Conservation (phyloP, 2,888 invertebrate genomes). For the Agrotis exclamationis region DNA sequence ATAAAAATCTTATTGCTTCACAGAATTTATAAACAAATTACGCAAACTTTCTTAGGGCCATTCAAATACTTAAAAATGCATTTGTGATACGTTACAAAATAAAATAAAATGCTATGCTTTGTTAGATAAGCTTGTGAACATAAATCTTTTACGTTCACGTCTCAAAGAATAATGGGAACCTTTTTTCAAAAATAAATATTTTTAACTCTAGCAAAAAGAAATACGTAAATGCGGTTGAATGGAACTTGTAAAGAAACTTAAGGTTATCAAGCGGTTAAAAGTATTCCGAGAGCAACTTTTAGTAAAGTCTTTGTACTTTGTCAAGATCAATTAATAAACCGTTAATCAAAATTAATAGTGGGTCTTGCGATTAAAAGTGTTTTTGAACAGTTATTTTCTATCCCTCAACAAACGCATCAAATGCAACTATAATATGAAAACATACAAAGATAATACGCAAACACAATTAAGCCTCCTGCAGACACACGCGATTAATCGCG, state of each 20-base stretch:
- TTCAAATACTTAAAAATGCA: constrained; percentile 54
- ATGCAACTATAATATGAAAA: too few species aligned
- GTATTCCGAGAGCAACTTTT: neutral
- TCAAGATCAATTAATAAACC: neutral
- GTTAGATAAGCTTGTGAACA: constrained; percentile 57
- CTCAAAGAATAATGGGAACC: constrained; percentile 50
- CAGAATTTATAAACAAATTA: constrained; percentile 25
- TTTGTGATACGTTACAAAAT: constrained; percentile 56
- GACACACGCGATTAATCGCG: too few species aligned
- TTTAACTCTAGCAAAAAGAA: constrained; percentile 35
- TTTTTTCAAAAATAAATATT: constrained; percentile 41
- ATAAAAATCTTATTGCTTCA: constrained; percentile 3
- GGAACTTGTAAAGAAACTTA: constrained; percentile 27
- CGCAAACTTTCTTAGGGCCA: constrained; percentile 11
- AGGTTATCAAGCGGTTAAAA: neutral
- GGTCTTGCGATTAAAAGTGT: too few species aligned
- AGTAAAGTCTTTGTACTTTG: neutral
- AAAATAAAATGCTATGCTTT: constrained; percentile 58
- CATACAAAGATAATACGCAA: neutral
- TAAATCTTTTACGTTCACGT: constrained; percentile 58
- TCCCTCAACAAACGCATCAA: too few species aligned
- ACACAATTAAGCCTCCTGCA: too few species aligned
- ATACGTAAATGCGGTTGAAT: constrained; percentile 32
- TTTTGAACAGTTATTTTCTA: too few species aligned
- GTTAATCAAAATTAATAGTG: neutral